Percentiles rank a stretch among this genome's conserved stretches.
Evolutionary conservation across 2,113 vertebrate species (phyloP).

Genomic region (Takifugu flavidus): DNA sequence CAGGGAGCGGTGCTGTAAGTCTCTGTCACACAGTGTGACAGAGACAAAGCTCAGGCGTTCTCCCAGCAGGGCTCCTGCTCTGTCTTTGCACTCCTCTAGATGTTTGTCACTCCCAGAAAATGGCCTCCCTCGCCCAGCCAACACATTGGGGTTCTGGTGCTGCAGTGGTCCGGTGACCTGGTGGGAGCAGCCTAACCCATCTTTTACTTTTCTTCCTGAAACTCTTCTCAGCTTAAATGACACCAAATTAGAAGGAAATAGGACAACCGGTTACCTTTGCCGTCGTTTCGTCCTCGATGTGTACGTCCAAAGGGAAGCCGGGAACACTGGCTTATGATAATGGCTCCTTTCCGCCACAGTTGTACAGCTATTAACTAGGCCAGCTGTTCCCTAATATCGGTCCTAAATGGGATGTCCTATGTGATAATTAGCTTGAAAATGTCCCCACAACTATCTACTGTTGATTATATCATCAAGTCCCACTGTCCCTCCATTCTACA

Average conservation of each 20-base stretch:
- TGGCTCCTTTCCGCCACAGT: background rate
- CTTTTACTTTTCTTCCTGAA: background rate
- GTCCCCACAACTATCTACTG: background rate
- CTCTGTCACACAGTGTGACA: conserved; percentile 63
- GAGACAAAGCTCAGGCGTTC: conserved; percentile 66
- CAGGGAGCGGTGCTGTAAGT: conserved; percentile 51
- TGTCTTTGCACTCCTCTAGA: conserved; percentile 62
- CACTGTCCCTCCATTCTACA: background rate
- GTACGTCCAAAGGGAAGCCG: conserved; percentile 2
- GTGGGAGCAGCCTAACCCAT: conserved; percentile 30
- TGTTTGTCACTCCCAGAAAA: conserved; percentile 68
- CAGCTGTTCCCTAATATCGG: background rate
- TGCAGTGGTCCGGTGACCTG: conserved; percentile 53
- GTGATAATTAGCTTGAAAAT: background rate
- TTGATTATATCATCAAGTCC: conserved; percentile 8
- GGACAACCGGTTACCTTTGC: background rate
- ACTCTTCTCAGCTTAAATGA: background rate
- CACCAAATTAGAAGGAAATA: background rate
- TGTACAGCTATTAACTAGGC: background rate
- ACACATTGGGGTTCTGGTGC: conserved; percentile 50
- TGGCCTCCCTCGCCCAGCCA: conserved; percentile 43
- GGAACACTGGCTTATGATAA: background rate
- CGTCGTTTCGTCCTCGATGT: conserved; percentile 1
- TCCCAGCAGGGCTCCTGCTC: conserved; percentile 61
- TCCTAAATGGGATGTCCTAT: background rate